Evolutionary conservation across 2,113 vertebrate species (phyloP), one percentile per base, ranked within the genome.

Genomic region (Aleadryas rufinucha): DNA sequence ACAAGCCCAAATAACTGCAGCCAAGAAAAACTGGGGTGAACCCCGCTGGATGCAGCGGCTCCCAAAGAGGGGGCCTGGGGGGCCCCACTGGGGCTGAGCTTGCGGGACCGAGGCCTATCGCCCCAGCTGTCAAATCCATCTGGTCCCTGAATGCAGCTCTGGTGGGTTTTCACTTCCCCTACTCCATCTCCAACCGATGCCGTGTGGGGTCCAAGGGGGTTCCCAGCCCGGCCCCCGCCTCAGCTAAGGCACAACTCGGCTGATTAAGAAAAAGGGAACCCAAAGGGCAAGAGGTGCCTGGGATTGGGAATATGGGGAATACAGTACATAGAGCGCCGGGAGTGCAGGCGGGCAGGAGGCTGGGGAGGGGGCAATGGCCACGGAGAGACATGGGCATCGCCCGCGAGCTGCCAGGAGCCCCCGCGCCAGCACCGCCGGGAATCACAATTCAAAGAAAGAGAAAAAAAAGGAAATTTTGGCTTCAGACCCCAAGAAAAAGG

Each of bases 161-260:
- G 1, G 10, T 14, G 53, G 18, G 16, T n/a, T 75, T 15, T 28
- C 61, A 52, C 70, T 42, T 70, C 30, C 61, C 37, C 22, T 44
- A 0, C n/a, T 91, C 87, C 90, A 64, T 28, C 68, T 19, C 24
- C 61, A 17, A 42, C 47, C 2, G 1, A 13, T 3, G 44, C 59
- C 10, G 1, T 12, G n/a, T 0, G 16, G 54, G n/a, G 28, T 50
- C 23, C 30, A 1, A 1, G 0, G 13, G 44, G 42, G n/a, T 31
- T 75, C 52, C 72, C 61, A 53, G 68, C 39, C 30, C 7, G 4
- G n/a, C 11, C 41, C 90, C 54, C 3, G 0, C 56, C 47, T 39
- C 5, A 24, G 54, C 33, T 94, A 94, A 97, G 95, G 95, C 95
- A 96, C 95, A 66, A 84, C 54, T 81, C 0, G 94, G 91, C 52